These are phyloP conservation scores for Mormyrus proboscirostris DNA, from an alignment of 2,797 vertebrate genomes.

Conservation along the genomic window DNA sequence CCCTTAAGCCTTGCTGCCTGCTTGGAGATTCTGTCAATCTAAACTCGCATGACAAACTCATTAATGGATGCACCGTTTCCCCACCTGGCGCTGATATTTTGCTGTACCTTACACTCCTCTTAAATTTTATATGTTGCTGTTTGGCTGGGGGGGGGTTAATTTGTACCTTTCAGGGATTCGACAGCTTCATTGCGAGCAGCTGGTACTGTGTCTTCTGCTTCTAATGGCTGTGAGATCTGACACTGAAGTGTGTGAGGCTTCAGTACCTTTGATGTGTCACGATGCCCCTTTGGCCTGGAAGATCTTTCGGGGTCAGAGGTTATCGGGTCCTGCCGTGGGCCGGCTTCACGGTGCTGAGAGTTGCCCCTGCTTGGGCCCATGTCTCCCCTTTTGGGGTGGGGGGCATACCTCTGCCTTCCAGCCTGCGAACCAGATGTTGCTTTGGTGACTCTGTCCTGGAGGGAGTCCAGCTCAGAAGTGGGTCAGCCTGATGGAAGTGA, in stretches of 20 bases:
- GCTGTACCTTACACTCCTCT: neutral
- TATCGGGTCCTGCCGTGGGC: neutral
- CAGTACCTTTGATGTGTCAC: neutral
- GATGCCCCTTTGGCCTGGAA: neutral
- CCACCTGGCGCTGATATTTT: neutral
- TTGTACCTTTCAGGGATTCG: neutral
- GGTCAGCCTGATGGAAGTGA: constrained; percentile 49
- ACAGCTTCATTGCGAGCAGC: neutral
- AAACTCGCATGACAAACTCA: neutral
- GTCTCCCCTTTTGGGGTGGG: neutral
- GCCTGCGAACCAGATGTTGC: constrained; percentile 61
- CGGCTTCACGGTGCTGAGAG: neutral
- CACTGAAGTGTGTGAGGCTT: neutral
- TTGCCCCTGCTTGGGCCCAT: neutral
- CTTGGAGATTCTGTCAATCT: neutral
- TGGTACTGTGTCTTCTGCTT: neutral
- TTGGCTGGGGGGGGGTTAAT: neutral
- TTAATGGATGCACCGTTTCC: neutral
- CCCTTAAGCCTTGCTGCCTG: neutral
- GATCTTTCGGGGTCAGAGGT: neutral
- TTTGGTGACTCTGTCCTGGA: constrained; percentile 51
- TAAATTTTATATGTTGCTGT: neutral
- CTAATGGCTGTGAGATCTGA: neutral
- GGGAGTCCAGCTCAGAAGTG: constrained; percentile 55
- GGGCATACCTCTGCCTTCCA: neutral